These are phyloP conservation scores for Pachyuromys duprasi DNA, from an alignment of 2,797 vertebrate genomes.

Conservation along the genomic window DNA sequence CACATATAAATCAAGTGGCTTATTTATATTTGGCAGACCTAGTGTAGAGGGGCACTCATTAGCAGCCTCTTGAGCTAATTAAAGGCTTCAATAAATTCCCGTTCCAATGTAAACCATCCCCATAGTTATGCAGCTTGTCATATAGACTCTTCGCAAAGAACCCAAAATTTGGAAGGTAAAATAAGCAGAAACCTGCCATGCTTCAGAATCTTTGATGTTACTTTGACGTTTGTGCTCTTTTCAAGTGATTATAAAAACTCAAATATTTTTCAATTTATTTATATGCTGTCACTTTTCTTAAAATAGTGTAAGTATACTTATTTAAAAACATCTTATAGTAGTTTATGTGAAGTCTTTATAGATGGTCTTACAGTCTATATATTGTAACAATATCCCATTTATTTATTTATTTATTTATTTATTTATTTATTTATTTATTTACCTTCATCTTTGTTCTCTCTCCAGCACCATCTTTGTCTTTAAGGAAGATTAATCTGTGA, in stretches of 20 bases:
- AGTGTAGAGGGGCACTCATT: not conserved
- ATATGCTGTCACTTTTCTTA: not conserved
- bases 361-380: too few relatives aligned
- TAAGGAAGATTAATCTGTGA: not conserved
- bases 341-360: not conserved
- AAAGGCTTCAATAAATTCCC: not conserved
- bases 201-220: not conserved
- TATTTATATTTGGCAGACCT: not conserved
- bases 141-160: not conserved
- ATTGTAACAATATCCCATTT: not conserved
- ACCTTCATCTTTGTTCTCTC: not conserved
- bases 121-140: not conserved
- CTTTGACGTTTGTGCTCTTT: not conserved
- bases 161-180: not conserved
- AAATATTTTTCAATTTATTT: not conserved
- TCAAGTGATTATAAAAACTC: not conserved
- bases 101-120: not conserved
- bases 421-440: not conserved
- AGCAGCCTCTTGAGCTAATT: not conserved
- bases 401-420: not conserved
- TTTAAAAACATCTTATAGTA: not conserved
- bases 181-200: not conserved
- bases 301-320: too few relatives aligned
- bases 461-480: too few relatives aligned
- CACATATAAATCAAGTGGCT: not conserved